Base-by-base conservation (phyloP, 2,113 vertebrate genomes). In the Corynorhinus townsendii region DNA sequence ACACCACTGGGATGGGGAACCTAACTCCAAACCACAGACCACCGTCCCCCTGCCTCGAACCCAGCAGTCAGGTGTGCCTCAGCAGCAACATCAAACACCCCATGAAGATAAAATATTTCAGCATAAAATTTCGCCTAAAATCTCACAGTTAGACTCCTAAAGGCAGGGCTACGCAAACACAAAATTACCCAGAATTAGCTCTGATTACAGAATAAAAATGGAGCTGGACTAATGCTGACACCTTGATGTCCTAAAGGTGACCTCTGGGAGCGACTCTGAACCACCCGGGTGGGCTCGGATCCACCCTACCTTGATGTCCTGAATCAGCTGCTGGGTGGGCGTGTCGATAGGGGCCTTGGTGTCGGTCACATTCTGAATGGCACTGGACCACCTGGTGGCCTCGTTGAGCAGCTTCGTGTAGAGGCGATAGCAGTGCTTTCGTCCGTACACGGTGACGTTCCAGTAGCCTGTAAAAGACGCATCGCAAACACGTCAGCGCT, bases 321-420 rank as follows among this genome's bases (percentile, higher is more conserved):
- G 99, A 97, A 99, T 99, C 49, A 99, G 99, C 77, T 99, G 99
- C 98, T 99, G 99, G 1, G 99, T 99, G 45, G 99, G 99, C 14
- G 99, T 99, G 94, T 99, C 99, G 0, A 99, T 99, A 0, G 99
- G 99, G 0, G 99, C 99, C 96, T 99, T 99, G 97, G 98, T 98
- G 96, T 99, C 99, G 0, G 99, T 99, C 97, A 99, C 99, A 0
- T 99, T 99, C 97, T 99, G 99, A 93, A 99, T 97, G 94, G 99
- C 98, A 64, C 97, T 99, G 92, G 99, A 98, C 99, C 99, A 99
- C 68, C 99, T 98, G 0, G 98, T 98, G 0, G 99, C 99, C 97
- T 99, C 99, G 0, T 98, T 99, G 96, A 99, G 99, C 93, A 99
- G 95, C 95, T 99, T 99, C 8, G 99, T 99, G 73, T 99, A 99